Base-by-base conservation (phyloP, 2,888 invertebrate genomes). In the Eurytoma californica region DNA sequence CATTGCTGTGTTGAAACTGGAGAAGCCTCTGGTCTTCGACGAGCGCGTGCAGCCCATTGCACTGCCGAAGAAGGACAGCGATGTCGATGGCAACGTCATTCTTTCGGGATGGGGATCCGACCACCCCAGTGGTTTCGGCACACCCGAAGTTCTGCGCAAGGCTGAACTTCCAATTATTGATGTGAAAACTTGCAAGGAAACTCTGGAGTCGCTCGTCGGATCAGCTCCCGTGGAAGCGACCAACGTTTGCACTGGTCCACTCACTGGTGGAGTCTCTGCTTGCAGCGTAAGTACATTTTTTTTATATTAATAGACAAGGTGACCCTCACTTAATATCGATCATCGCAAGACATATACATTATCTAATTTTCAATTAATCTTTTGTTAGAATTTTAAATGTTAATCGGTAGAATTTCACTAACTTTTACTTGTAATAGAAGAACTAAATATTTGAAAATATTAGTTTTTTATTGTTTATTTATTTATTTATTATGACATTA, bases 21-120 rank as follows among this genome's bases (percentile, higher is more conserved):
- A 83, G 24, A 83, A 81, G 2, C 84, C 87, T 2, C 85, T 91
- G 63, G 80, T 72, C 0, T 87, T 87, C n/a, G 88, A 87, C 68
- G 86, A 86, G 24, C 83, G 80, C 53, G 90, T 91, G 0, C 85
- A 88, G 47, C 85, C 90, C 0, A 88, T 91, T 47, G 82, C 79
- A 18, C 84, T 92, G 30, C 91, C 92, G 2, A 80, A 77, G 24
- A 72, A 79, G 12, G 86, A 84, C 51, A 53, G 74, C 14, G 79
- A 83, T 12, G 86, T 88, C 9, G 75, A 79, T 3, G 91, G 90
- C 53, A 74, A 84, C 68, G 88, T 88, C 0, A 86, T 88, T 0
- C 87, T 92, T 9, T 89, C 91, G 20, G 92, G 92, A 67, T 92
- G 92, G 92, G 92, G 92, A 47, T 90, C 91, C 57, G 86, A 86